Percentiles rank a stretch among this genome's conserved stretches.
Evolutionary conservation across 2,113 vertebrate genomes (phyloP).

Genomic region (Cromileptes altivelis): DNA sequence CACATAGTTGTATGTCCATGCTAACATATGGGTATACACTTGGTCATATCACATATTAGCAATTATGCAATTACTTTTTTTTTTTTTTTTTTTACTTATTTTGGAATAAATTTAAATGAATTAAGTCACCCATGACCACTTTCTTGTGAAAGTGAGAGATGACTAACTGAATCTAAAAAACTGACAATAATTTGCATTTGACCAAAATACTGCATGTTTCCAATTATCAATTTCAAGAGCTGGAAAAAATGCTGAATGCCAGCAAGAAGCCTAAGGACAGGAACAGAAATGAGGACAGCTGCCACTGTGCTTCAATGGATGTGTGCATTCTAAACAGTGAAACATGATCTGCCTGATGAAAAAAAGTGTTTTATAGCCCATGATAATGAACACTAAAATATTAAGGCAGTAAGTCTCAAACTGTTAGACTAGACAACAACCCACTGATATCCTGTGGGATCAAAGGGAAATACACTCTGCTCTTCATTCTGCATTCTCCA

Average conservation of each 20-base stretch:
- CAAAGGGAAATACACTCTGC: constrained; percentile 39
- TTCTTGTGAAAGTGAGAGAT: neutral
- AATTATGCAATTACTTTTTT: neutral
- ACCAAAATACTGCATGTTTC: neutral
- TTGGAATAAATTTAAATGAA: neutral
- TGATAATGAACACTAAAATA: constrained; percentile 58
- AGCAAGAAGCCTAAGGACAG: constrained; percentile 22
- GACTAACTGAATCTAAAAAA: constrained; percentile 11
- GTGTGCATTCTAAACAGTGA: constrained; percentile 19
- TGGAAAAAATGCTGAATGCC: neutral
- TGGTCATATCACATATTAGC: neutral
- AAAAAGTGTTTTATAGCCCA: constrained; percentile 10
- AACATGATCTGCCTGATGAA: neutral
- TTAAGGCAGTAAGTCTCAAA: constrained; percentile 40
- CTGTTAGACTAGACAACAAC: constrained; percentile 47
- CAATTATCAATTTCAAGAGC: constrained; percentile 22
- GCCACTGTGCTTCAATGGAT: constrained; percentile 7
- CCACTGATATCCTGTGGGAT: constrained; percentile 49
- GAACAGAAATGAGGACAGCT: neutral
- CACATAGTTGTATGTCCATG: neutral
- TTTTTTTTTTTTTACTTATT: neutral
- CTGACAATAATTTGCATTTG: neutral
- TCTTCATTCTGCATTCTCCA: constrained; percentile 26
- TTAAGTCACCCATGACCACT: accelerated
- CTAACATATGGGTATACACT: neutral